phyloP scores from a whole-genome alignment of 2,888 invertebrate species.

The Piscicola geometra region DNA sequence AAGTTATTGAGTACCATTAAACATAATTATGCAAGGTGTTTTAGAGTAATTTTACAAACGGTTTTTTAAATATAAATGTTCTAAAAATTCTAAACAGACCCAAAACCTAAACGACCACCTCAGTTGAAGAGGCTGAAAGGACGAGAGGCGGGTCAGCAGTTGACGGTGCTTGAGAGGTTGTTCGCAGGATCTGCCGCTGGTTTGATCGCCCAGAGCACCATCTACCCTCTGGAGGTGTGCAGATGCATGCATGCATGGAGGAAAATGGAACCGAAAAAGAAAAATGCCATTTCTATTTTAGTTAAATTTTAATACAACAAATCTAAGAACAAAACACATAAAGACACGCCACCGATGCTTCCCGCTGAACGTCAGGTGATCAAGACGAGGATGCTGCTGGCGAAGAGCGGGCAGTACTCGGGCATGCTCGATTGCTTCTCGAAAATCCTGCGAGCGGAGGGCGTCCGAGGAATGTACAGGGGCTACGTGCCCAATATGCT shows the following conservation, averaged over 20 bases:
- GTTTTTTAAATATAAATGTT: neutral
- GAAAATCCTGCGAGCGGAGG: conserved; percentile 81
- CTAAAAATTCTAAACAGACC: conserved; percentile 10
- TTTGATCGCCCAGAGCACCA: conserved; percentile 86
- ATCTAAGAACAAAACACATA: too few relatives aligned
- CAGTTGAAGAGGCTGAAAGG: conserved; percentile 38
- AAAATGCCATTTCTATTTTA: too few relatives aligned
- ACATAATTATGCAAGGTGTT: too few relatives aligned
- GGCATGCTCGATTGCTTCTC: conserved; percentile 75
- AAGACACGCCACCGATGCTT: too few relatives aligned
- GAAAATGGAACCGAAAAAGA: too few relatives aligned
- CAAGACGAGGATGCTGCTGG: conserved; percentile 88
- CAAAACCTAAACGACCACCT: too few relatives aligned
- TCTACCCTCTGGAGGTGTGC: conserved; percentile 88
- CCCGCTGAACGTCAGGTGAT: too few relatives aligned
- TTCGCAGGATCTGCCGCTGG: conserved; percentile 91
- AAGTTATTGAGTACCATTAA: too few relatives aligned
- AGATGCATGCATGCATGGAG: neutral
- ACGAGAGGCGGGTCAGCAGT: conserved; percentile 49
- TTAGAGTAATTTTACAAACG: too few relatives aligned
- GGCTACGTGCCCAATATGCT: conserved; percentile 96
- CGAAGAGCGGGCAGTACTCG: conserved; percentile 79
- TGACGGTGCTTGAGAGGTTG: conserved; percentile 76
- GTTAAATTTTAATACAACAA: too few relatives aligned
- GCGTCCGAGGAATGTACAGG: conserved; percentile 80